Evolutionary conservation across 2,888 invertebrate genomes (phyloP), one percentile per base, ranked within the genome.

Genomic region (Seira ritae): DNA sequence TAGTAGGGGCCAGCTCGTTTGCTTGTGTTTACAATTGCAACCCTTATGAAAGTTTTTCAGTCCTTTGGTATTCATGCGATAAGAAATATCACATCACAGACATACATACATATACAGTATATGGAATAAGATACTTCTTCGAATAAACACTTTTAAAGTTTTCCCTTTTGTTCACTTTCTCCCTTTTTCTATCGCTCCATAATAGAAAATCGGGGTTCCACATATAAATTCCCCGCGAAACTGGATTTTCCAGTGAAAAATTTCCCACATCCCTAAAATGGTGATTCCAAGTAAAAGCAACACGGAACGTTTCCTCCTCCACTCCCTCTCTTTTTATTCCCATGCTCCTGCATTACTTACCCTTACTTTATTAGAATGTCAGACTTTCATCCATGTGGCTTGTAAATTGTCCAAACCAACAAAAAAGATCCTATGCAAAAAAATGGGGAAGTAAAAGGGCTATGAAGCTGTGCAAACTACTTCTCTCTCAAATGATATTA

Each of bases 391-490:
- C 81, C 76, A 70, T 70, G 70, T 65, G 75, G 81, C 75, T 80
- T 81, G 81, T 81, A 81, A 81, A 81, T 75, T 66, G 81, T 75
- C 70, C 60, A 70, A 75, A 62, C 19, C 62, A 10, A 62, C 19
- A 10, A 62, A 20, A 62, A 62, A 62, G 20, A 10, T 50, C 42
- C 66, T 31, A 22, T 19, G 46, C 31, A 46, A 55, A 24, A 62
- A 62, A 62, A 20, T 62, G 19, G 24, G 24, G 24, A 66, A 68
- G 67, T 24, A 55, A 79, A 70, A 66, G 60, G 37, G 66, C 62
- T 62, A 62, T 62, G 62, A 62, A 62, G 62, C 62, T 62, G 62
- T 62, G 19, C 62, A 20, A 62, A 62, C 62, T 19, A 62, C 62
- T n/a, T n/a, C n/a, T 62, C 1, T 62, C 19, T 20, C 62, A 62